Evolutionary conservation across 35 echinoderm and acorn worm species (phyloP).

Genomic region (Diadema setosum): DNA sequence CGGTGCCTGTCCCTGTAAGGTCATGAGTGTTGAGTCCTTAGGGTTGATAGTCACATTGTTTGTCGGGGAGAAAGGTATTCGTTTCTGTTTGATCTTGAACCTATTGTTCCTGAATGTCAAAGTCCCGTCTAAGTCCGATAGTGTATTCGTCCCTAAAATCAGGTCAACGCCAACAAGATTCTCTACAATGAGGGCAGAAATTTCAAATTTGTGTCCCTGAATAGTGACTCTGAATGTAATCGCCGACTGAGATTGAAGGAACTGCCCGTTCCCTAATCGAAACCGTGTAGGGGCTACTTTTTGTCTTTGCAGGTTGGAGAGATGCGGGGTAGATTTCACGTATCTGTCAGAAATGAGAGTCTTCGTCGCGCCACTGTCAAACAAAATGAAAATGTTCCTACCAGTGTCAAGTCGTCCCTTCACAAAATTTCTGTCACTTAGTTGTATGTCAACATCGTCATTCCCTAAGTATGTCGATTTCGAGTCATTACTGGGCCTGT

Average conservation of each 20-base stretch:
- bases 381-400: slow-evolving; percentile 20
- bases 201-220: slow-evolving; percentile 7
- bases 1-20: not conserved
- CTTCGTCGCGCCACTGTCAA: slow-evolving; percentile 34
- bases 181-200: not conserved
- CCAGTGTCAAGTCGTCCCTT: not conserved
- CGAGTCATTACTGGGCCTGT: not conserved
- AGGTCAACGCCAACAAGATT: slow-evolving; percentile 14
- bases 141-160: slow-evolving; percentile 11
- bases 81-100: not conserved
- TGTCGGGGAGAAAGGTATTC: not conserved
- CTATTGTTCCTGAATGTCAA: not conserved
- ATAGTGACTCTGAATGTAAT: not conserved
- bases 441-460: not conserved
- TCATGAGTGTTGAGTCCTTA: not conserved
- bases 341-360: slow-evolving; percentile 31
- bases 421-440: slow-evolving; percentile 22
- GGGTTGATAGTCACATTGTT: not conserved
- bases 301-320: not conserved
- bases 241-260: not conserved
- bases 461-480: not conserved
- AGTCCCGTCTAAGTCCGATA: not conserved
- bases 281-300: not conserved
- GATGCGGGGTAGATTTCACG: not conserved
- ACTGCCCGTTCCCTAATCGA: slow-evolving; percentile 17